Evolutionary conservation across 2,113 vertebrate genomes (phyloP), one percentile per base, ranked within the genome.

Genomic region (Takifugu bimaculatus): DNA sequence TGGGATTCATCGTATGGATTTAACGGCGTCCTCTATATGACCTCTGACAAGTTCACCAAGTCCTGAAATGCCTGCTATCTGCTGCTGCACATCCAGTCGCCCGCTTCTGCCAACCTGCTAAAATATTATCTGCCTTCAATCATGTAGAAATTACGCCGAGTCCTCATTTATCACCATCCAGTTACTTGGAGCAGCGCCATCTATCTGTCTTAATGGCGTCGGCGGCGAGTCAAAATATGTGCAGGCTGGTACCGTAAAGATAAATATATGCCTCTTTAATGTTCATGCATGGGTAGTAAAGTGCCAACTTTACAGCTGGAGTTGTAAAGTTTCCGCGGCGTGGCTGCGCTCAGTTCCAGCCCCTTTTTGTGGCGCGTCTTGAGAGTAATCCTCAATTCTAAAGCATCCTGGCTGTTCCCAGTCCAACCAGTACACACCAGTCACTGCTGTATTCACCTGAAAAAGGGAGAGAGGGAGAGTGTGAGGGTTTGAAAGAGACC

Each of bases 1-100:
- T 79, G 57, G 63, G 74, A 87, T 94, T 93, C 94, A 93, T 94
- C 49, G 70, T 77, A 57, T 39, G 3, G 65, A 57, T 49, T 28
- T 14, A 70, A 54, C 52, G 65, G 54, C 43, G 44, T 47, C 55
- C 49, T 72, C 59, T 32, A 32, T 32, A 5, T 32, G 29, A 32
- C 29, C 29, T 70, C 54, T 68, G 39, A 26, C 70, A 75, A 65
- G 58, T 60, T 74, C 35, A 70, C 56, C 51, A 70, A 60, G 70
- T 76, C 44, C 13, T 52, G 11, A 75, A 72, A 65, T 72, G 65
- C 57, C 59, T 82, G 87, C 81, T 88, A 90, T 88, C 87, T 88
- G 65, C 72, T 56, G 74, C 27, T 50, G 78, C 50, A 81, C 88
- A 90, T 90, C 72, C 63, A 90, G 49, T 65, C 70, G n/a, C 47